Evolutionary conservation across 2,797 vertebrate species (phyloP).

Genomic region (Coregonus sp.): DNA sequence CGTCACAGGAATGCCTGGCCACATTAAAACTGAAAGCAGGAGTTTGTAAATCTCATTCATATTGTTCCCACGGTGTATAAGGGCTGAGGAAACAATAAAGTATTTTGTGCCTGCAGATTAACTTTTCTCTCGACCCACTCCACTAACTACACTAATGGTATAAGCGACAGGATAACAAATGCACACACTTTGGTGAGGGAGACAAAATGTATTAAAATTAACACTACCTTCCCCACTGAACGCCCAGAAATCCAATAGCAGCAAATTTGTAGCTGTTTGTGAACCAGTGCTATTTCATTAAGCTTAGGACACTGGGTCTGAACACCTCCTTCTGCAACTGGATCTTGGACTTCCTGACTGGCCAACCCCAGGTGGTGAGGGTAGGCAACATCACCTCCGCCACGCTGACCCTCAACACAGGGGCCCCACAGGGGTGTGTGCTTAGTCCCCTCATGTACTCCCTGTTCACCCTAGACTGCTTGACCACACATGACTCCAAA

Average conservation of each 20-base stretch:
- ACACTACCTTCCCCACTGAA: conserved; percentile 18
- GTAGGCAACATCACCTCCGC: too few relatives aligned
- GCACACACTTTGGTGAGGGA: conserved; percentile 26
- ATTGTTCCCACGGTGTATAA: conserved; percentile 15
- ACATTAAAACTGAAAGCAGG: conserved; percentile 11
- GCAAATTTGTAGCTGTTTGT: too few relatives aligned
- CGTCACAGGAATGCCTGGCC: conserved; percentile 18
- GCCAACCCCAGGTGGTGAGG: too few relatives aligned
- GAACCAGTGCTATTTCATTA: conserved; percentile 43
- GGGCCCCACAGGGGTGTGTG: too few relatives aligned
- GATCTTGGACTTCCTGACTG: too few relatives aligned
- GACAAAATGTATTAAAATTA: conserved; percentile 40
- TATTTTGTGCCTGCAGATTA: conserved; percentile 18
- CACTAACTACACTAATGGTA: conserved; percentile 36
- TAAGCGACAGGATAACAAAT: conserved; percentile 37
- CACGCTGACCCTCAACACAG: too few relatives aligned
- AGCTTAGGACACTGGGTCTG: conserved; percentile 1
- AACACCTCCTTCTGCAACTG: too few relatives aligned
- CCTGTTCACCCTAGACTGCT: too few relatives aligned
- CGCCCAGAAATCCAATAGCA: too few relatives aligned
- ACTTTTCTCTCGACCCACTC: conserved; percentile 23
- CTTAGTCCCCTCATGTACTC: too few relatives aligned
- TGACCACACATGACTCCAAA: too few relatives aligned
- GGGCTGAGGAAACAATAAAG: conserved; percentile 9
- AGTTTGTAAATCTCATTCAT: conserved; percentile 30